These are phyloP conservation scores for Pterocles orientalis DNA, from an alignment of 2,113 vertebrate species.

Conservation along the genomic window DNA sequence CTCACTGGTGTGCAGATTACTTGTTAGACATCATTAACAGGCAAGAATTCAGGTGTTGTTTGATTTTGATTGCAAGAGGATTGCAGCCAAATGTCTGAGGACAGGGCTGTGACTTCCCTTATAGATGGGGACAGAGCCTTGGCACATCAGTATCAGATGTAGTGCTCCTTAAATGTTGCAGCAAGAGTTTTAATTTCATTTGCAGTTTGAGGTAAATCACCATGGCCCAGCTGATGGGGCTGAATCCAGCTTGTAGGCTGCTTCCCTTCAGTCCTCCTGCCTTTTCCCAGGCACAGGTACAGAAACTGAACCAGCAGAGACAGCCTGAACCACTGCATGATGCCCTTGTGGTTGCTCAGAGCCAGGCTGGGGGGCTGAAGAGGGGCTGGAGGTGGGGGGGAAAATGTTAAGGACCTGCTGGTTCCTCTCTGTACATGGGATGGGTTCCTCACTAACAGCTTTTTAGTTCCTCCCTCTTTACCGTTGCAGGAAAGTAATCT, in stretches of 20 bases:
- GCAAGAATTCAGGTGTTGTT: slow-evolving; percentile 46
- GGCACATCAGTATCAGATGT: not conserved
- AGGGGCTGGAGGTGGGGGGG: not conserved
- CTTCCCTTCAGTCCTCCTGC: not conserved
- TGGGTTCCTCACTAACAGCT: not conserved
- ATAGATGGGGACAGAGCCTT: not conserved
- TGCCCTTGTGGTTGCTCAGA: not conserved
- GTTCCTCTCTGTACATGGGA: not conserved
- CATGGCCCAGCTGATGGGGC: not conserved
- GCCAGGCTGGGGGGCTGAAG: not conserved
- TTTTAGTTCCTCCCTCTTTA: not conserved
- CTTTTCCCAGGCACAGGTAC: not conserved
- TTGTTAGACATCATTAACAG: not conserved
- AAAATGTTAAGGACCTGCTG: not conserved
- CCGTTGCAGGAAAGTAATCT: not conserved
- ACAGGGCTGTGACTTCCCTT: not conserved
- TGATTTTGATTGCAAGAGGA: not conserved
- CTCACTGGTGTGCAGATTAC: slow-evolving; percentile 11
- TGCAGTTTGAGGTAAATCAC: not conserved
- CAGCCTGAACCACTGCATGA: not conserved
- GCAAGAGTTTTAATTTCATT: not conserved
- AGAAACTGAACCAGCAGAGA: not conserved
- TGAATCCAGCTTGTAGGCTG: not conserved
- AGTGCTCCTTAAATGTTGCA: not conserved
- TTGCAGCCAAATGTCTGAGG: not conserved